Conservation (phyloP, 2,113 vertebrate species). For the Cariama cristata region DNA sequence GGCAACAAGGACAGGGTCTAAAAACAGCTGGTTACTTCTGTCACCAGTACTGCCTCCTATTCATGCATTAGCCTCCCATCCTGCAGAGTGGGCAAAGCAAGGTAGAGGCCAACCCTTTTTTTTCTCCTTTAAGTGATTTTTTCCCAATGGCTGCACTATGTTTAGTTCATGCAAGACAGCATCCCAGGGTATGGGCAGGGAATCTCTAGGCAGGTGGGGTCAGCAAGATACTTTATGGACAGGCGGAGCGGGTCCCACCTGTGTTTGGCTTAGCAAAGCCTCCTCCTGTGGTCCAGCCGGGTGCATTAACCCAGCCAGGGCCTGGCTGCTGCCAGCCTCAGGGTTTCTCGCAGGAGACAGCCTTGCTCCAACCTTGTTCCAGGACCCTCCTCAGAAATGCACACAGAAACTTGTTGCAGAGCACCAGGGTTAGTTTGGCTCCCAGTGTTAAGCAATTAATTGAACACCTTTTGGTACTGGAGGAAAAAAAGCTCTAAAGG, state of each 20-base stretch:
- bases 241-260: rapidly evolving
- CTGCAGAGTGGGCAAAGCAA: background rate
- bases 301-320: background rate
- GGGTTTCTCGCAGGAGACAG: background rate
- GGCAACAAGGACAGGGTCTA: background rate
- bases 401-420: background rate
- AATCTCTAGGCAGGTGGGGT: background rate
- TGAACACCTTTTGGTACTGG: background rate
- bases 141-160: background rate
- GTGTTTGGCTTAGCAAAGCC: background rate
- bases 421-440: background rate
- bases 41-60: background rate
- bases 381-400: background rate
- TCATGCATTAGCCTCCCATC: background rate
- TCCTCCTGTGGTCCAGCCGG: background rate
- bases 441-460: background rate
- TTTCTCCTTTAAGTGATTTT: background rate
- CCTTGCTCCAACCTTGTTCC: background rate
- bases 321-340: too few species aligned
- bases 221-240: background rate
- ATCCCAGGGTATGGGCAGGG: background rate
- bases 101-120: background rate
- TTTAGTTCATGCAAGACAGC: background rate
- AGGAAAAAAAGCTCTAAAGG: background rate
- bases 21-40: background rate